phyloP scores from a whole-genome alignment of 2,797 vertebrate species.

The Spea hammondii region DNA sequence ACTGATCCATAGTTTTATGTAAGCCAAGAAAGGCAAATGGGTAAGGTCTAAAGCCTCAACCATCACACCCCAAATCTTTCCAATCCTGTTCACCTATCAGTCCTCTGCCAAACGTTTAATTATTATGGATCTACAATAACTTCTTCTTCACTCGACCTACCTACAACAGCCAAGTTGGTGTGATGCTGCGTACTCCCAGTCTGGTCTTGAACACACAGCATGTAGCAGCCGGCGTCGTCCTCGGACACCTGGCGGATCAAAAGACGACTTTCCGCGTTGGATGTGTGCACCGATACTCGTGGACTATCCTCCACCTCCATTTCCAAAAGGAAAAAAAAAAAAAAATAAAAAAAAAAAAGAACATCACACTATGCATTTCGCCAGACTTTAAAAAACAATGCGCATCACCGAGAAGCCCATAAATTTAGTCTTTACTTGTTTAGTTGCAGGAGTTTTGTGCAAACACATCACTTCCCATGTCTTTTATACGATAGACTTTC shows the following conservation, averaged over 20 bases:
- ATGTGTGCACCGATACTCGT: constrained; percentile 65
- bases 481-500: too few relatives aligned
- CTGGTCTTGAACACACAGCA: constrained; percentile 68
- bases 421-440: too few relatives aligned
- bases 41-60: too few relatives aligned
- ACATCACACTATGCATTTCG: not conserved
- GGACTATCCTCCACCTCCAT: constrained; percentile 59
- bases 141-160: constrained; percentile 55
- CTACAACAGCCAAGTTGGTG: constrained; percentile 70
- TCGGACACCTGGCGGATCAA: constrained; percentile 63
- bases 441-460: too few relatives aligned
- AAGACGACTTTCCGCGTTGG: constrained; percentile 66
- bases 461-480: too few relatives aligned
- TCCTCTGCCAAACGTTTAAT: not conserved
- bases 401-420: too few relatives aligned
- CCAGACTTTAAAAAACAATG: too few relatives aligned
- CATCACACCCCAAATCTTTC: too few relatives aligned
- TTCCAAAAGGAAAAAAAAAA: not conserved
- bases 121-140: too few relatives aligned
- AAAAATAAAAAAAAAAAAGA: not conserved
- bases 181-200: constrained; percentile 68
- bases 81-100: not conserved
- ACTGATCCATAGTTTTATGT: too few relatives aligned
- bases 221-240: constrained; percentile 71
- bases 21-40: too few relatives aligned